Evolutionary conservation across 2,797 vertebrate species (phyloP).

Genomic region (Lepilemur septentrionalis): DNA sequence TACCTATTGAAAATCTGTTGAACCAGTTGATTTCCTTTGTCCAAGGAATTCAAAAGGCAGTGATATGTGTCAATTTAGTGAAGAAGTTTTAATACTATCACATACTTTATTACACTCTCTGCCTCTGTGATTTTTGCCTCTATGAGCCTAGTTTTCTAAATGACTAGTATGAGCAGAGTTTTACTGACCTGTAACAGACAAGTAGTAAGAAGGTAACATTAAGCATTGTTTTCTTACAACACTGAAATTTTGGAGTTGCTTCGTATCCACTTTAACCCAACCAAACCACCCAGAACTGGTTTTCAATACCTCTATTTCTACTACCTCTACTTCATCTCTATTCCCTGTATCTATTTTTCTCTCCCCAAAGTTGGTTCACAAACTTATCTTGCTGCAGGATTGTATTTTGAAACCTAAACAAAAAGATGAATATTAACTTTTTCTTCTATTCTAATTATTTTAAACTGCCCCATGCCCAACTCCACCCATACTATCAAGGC

Average conservation of each 20-base stretch:
- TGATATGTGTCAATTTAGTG: background rate
- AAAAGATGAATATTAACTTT: background rate
- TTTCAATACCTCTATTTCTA: background rate
- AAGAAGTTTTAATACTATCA: background rate
- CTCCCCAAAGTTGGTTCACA: background rate
- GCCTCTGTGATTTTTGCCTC: background rate
- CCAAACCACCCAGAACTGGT: background rate
- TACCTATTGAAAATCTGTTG: background rate
- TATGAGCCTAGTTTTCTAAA: background rate
- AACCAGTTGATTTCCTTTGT: background rate
- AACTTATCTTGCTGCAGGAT: background rate
- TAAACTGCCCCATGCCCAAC: background rate
- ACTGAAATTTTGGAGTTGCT: background rate
- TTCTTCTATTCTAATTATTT: background rate
- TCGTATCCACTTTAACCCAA: background rate
- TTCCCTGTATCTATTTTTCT: background rate
- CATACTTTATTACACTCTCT: background rate
- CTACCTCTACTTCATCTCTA: background rate
- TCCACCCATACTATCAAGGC: background rate
- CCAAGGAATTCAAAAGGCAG: background rate
- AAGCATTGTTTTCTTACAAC: background rate
- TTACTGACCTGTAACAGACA: background rate
- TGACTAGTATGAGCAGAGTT: background rate
- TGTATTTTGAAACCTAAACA: background rate
- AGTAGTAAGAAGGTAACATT: background rate